Conservation (phyloP, 2,888 invertebrate species). For the Drosophila buzzatii region DNA sequence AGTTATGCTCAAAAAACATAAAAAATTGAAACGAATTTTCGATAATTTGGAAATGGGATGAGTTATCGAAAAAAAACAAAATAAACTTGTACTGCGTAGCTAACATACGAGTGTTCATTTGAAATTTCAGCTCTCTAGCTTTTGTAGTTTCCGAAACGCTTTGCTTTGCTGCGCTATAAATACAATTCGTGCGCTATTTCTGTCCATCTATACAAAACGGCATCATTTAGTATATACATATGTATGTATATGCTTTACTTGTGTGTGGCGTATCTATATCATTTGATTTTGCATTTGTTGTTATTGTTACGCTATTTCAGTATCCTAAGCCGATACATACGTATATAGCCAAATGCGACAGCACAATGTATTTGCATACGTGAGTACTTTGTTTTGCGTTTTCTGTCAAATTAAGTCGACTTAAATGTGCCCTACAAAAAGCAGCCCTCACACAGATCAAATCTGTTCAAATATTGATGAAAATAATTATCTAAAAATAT, state of each 20-base stretch:
- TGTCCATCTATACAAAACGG: slow-evolving; percentile 40
- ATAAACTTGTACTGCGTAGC: too few relatives aligned
- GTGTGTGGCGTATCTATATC: slow-evolving; percentile 29
- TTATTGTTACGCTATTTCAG: slow-evolving; percentile 58
- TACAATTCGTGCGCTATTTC: slow-evolving; percentile 45
- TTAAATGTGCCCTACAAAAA: slow-evolving; percentile 32
- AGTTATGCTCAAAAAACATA: too few relatives aligned
- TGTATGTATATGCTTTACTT: slow-evolving; percentile 30
- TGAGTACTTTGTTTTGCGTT: not conserved
- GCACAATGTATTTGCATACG: slow-evolving; percentile 57
- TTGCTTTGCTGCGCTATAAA: slow-evolving; percentile 51
- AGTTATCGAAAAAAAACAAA: too few relatives aligned
- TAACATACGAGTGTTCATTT: too few relatives aligned
- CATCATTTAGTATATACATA: slow-evolving; percentile 54
- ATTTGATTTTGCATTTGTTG: slow-evolving; percentile 69
- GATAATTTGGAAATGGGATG: too few relatives aligned
- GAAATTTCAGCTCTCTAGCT: too few relatives aligned
- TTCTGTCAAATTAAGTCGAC: slow-evolving; percentile 28
- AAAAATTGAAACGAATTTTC: too few relatives aligned
- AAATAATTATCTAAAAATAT: not conserved
- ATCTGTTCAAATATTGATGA: not conserved
- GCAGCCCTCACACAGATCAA: not conserved
- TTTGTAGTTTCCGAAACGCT: too few relatives aligned
- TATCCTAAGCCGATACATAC: slow-evolving; percentile 34
- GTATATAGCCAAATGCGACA: slow-evolving; percentile 31